Evolutionary conservation across 2,888 invertebrate species (phyloP), one percentile per base, ranked within the genome.

Genomic region (Yponomeuta malinellus): DNA sequence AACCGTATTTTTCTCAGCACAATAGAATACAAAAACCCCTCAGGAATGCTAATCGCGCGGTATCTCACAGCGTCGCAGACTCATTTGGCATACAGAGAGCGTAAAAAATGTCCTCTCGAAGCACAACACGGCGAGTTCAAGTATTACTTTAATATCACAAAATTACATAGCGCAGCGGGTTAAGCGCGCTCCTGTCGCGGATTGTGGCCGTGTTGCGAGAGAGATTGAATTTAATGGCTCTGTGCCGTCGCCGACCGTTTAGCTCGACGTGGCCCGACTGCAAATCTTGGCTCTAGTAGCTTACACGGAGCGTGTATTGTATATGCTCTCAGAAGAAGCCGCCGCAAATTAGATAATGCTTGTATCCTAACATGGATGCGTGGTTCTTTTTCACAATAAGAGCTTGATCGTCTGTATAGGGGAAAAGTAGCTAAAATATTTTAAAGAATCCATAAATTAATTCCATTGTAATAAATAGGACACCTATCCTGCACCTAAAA

Each of bases 221-320:
- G 77, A 84, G 82, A 89, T 89, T 89, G 88, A 89, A 86, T 90
- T 87, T 89, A 88, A 89, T 89, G 85, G 82, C 78, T 81, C 86
- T 84, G 86, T 88, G 86, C 82, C 78, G 81, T 12, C 31, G 59
- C 59, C 52, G 31, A 33, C 69, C 71, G 63, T 68, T 68, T 72
- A 67, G 66, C 59, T 37, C 31, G 29, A 71, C 72, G 72, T 71
- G 72, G 71, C 63, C 10, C n/a, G 71, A 33, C 66, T 71, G 37
- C 48, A 31, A 66, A 71, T 72, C 43, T 43, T 59, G 23, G 48
- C 63, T 69, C 15, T 69, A 43, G 43, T 43, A 43, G 43, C 43
- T 43, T 43, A 43, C 43, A 43, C 43, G 43, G 43, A 67, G 15
- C 23, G 67, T 63, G 63, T 63, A 63, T 63, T 23, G 43, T 43